Evolutionary conservation across 1,140 invertebrate genomes (phyloP), one percentile per base, ranked within the genome.

Genomic region (Drosophila punjabiensis): DNA sequence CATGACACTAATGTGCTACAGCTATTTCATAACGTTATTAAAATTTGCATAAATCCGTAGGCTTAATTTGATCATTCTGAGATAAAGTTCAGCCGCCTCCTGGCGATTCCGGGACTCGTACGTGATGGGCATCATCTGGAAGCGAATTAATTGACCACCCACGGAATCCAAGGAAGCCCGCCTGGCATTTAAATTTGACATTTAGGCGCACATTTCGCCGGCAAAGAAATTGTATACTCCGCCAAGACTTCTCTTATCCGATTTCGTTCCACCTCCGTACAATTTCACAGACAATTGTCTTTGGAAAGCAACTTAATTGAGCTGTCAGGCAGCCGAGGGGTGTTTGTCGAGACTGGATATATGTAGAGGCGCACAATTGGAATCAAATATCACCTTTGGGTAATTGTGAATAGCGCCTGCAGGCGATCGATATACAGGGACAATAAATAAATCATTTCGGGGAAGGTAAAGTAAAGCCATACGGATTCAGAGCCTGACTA

Each of bases 151-250:
- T 67, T 67, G 67, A 53, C 64, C 67, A 39, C 67, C 67, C 67
- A 70, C 67, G 16, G 32, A 53, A 37, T 37, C 33, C 16, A 24
- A 33, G 28, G 10, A 33, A 62, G 13, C 33, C 55, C 33, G 53
- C 67, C 33, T 76, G 58, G n/a, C 73, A 78, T 78, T 78, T 65
- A 59, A 59, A 79, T 65, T 79, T 79, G 76, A 79, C 76, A 79
- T 79, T 79, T 60, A 48, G 63, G 48, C 43, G 37, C 58, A 59
- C 50, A 78, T 63, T 78, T 62, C 65, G 62, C 47, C 18, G 30
- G 37, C 65, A 58, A 61, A 53, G 55, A 75, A 75, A 63, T 39
- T 59, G 35, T 50, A 73, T 35, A 67, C 67, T 52, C 24, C 16
- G 39, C 39, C 9, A 61, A n/a, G 37, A 16, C 10, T 32, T 5